Base-by-base conservation (phyloP, 64 coral and sea anemone genomes). In the Montipora foliosa region DNA sequence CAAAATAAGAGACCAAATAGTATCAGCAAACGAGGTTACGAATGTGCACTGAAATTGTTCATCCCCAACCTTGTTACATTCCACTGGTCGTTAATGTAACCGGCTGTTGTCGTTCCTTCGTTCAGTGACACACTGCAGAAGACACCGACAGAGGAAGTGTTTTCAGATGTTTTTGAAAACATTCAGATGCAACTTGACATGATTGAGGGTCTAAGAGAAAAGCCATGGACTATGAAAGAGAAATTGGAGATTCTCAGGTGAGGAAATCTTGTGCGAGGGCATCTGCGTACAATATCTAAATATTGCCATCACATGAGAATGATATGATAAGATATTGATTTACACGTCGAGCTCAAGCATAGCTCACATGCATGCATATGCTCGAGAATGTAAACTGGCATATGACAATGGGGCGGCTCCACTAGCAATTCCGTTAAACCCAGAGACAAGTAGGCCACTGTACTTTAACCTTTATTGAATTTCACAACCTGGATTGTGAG, bases 101-200 rank as follows among this genome's bases (percentile, higher is more conserved):
- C 29, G 37, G 37, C 37, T 37, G 37, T 37, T 19, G 13, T 68
- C 64, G 14, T 37, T 37, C 16, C 25, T 47, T 12, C 14, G 9
- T 72, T 44, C 44, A 86, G 82, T 24, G 82, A 71, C n/a, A 21
- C 44, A 9, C 66, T 6, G 16, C 49, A 14, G 17, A 86, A 86
- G 9, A 48, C 66, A 47, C n/a, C 45, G 8, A 86, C 82, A 19
- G 82, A 86, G 5, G 82, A 86, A 37, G 8, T 52, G 82, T 71
- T 71, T 7, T 71, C 82, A 50, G 91, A 96, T 59, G 79, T 91
- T 11, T 96, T 96, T 85, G 95, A 96, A 49, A 93, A 62, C 48
- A 96, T 96, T 89, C 95, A 96, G 19, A 70, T 96, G 29, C 95
- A 96, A 58, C 79, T 96, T 49, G 95, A 96, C 20, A 83, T 96